phyloP scores from a whole-genome alignment of 1,140 invertebrate genomes.

The Batillaria attramentaria region DNA sequence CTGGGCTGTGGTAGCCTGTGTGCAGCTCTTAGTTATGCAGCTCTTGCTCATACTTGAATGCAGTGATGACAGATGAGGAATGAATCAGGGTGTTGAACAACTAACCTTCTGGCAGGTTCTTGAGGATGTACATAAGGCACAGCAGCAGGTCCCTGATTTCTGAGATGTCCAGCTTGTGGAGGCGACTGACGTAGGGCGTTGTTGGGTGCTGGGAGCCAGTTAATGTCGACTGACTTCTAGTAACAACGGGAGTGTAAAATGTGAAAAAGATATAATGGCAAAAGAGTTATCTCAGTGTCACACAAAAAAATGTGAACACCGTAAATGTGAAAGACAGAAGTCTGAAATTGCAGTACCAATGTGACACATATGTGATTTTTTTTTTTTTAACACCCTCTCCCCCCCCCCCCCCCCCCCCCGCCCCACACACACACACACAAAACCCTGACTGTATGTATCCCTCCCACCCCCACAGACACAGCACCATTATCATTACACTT shows the following conservation, averaged over 20 bases:
- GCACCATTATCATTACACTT: too few species aligned
- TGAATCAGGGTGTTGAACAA: neutral
- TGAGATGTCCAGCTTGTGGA: constrained; percentile 82
- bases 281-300: neutral
- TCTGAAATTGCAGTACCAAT: too few species aligned
- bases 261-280: neutral
- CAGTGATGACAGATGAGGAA: too few species aligned
- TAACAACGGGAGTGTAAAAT: neutral
- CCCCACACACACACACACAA: too few species aligned
- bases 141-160: constrained; percentile 92
- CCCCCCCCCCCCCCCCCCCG: too few species aligned
- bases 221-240: constrained; percentile 16
- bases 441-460: too few species aligned
- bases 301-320: neutral
- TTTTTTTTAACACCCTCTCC: too few species aligned
- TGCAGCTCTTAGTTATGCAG: too few species aligned
- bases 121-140: constrained; percentile 92
- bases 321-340: neutral
- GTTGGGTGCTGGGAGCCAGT: neutral
- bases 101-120: constrained; percentile 84
- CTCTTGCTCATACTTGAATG: neutral
- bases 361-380: too few species aligned
- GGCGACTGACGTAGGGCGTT: constrained; percentile 71
- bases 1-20: neutral
- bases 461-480: too few species aligned